phyloP scores from a whole-genome alignment of 2,888 invertebrate genomes.

The Sesia apiformis region DNA sequence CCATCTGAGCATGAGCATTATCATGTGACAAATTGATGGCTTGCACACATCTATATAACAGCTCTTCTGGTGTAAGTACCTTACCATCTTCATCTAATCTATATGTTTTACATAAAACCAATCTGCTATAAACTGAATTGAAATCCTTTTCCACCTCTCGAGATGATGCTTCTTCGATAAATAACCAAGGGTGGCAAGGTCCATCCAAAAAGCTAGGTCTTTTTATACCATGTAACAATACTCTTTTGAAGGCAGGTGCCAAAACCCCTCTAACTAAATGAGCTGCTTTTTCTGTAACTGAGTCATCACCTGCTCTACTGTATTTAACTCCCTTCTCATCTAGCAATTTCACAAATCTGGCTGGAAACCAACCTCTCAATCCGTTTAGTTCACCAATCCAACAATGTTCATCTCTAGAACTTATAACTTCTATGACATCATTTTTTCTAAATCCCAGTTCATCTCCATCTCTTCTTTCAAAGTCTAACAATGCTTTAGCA shows the following conservation, averaged over 20 bases:
- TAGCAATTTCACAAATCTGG: slow-evolving; percentile 94
- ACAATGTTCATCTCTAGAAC: slow-evolving; percentile 98
- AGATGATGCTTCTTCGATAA: slow-evolving; percentile 97
- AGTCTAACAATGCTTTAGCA: slow-evolving; percentile 97
- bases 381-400: slow-evolving; percentile 99
- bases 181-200: slow-evolving; percentile 98
- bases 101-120: slow-evolving; percentile 98
- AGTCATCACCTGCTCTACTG: slow-evolving; percentile 96
- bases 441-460: slow-evolving; percentile 98
- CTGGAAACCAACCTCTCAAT: slow-evolving; percentile 96
- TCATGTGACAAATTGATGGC: slow-evolving; percentile 97
- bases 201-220: slow-evolving; percentile 92
- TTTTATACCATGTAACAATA: slow-evolving; percentile 96
- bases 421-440: slow-evolving; percentile 97
- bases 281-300: slow-evolving; percentile 96
- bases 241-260: slow-evolving; percentile 94
- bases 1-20: slow-evolving; percentile 97
- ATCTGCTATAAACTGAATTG: slow-evolving; percentile 96
- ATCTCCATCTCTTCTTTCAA: slow-evolving; percentile 98
- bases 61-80: slow-evolving; percentile 97
- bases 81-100: slow-evolving; percentile 99
- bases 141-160: slow-evolving; percentile 98
- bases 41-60: slow-evolving; percentile 95
- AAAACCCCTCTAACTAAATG: slow-evolving; percentile 96
- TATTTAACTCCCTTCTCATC: slow-evolving; percentile 89